Percentiles rank a stretch among this genome's conserved stretches.
These are phyloP conservation scores for Tetropium fuscum DNA, from an alignment of 2,888 invertebrate genomes.

Conservation along the genomic window DNA sequence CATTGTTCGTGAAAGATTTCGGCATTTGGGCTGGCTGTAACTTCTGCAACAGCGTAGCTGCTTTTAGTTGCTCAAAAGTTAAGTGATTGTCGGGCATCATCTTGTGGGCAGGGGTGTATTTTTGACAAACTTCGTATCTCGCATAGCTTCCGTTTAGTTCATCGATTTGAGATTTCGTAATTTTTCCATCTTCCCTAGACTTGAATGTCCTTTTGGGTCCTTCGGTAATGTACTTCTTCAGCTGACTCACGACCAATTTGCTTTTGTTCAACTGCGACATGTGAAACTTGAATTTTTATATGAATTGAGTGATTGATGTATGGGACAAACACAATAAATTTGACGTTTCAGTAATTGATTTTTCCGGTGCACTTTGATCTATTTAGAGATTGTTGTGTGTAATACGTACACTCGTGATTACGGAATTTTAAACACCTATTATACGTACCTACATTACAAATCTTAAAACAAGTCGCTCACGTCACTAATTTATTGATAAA, in stretches of 20 bases:
- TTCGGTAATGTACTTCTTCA: not conserved
- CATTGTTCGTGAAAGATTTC: slow-evolving; percentile 13
- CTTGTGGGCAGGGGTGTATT: slow-evolving; percentile 29
- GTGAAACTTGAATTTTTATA: not conserved
- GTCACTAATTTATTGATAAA: too few species aligned
- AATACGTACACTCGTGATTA: too few species aligned
- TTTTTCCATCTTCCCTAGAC: too few species aligned
- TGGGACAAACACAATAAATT: not conserved
- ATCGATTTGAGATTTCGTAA: too few species aligned
- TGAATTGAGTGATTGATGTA: not conserved
- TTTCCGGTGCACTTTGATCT: not conserved
- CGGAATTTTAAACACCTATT: too few species aligned
- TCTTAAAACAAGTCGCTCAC: too few species aligned
- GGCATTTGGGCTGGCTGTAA: slow-evolving; percentile 27
- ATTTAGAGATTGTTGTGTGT: not conserved
- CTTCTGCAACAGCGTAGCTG: slow-evolving; percentile 2
- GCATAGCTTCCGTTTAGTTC: too few species aligned
- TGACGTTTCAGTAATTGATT: not conserved
- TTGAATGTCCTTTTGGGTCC: slow-evolving; percentile 6
- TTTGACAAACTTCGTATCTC: not conserved
- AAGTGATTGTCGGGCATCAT: slow-evolving; percentile 7
- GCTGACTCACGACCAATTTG: not conserved
- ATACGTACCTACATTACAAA: too few species aligned
- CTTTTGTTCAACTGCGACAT: not conserved
- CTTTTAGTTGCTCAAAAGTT: slow-evolving; percentile 19